Evolutionary conservation across 2,113 vertebrate genomes (phyloP).

Genomic region (Labeo rohita): DNA sequence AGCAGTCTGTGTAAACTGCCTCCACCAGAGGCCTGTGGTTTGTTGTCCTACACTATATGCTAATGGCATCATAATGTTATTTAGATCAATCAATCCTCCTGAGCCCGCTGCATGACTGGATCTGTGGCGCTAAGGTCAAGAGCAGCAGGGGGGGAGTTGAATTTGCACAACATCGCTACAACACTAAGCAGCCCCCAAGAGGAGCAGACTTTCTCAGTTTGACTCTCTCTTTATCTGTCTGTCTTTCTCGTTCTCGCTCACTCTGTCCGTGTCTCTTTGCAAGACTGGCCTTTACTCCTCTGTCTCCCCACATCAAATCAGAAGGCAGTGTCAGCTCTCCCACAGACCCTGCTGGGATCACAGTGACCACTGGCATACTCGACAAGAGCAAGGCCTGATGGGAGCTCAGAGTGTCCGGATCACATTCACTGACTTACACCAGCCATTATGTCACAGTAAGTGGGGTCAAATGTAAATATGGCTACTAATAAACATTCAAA

Average conservation of each 20-base stretch:
- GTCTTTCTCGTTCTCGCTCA: slow-evolving; percentile 15
- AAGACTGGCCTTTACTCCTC: slow-evolving; percentile 66
- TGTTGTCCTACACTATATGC: slow-evolving; percentile 67
- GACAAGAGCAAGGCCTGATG: slow-evolving; percentile 7
- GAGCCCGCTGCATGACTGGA: slow-evolving; percentile 50
- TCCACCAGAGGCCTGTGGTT: slow-evolving; percentile 24
- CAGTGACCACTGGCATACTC: slow-evolving; percentile 51
- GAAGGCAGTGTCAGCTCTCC: slow-evolving; percentile 65
- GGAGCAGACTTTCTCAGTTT: slow-evolving; percentile 46
- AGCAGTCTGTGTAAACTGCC: slow-evolving; percentile 34
- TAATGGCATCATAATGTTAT: slow-evolving; percentile 77
- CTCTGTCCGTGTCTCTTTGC: slow-evolving; percentile 41
- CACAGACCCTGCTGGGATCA: slow-evolving; percentile 59
- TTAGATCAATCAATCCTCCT: slow-evolving; percentile 73
- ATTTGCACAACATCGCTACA: slow-evolving; percentile 70
- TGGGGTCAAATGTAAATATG: neutral
- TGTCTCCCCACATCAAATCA: slow-evolving; percentile 52
- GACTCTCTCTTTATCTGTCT: slow-evolving; percentile 34
- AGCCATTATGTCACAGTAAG: neutral
- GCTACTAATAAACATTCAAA: neutral
- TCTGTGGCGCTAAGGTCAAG: slow-evolving; percentile 69
- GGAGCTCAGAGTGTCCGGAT: neutral
- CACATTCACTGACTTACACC: slow-evolving; percentile 13
- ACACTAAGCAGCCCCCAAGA: slow-evolving; percentile 52
- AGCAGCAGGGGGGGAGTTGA: slow-evolving; percentile 65